Percentiles rank a stretch among this genome's conserved stretches.
Conservation (phyloP, 2,888 invertebrate genomes). For the Melanostoma scalare region DNA sequence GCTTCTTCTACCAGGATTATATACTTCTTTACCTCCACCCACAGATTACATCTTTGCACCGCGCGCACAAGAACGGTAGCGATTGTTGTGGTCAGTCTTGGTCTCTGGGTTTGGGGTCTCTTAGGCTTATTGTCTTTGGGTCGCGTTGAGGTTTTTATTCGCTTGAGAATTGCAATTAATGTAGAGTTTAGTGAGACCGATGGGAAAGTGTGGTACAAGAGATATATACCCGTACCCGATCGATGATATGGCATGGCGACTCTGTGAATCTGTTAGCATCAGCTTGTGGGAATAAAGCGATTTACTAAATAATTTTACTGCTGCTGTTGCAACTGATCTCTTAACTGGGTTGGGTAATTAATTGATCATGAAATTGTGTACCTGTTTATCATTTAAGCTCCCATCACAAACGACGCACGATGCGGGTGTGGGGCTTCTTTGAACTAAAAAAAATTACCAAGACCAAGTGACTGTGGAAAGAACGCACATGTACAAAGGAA, state of each 20-base stretch:
- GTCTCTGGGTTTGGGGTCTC: slow-evolving; percentile 19
- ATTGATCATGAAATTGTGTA: slow-evolving; percentile 67
- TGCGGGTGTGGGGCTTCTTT: no score
- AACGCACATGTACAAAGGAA: no score
- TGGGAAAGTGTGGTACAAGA: slow-evolving; percentile 63
- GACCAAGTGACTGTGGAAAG: no score
- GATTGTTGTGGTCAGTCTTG: slow-evolving; percentile 67
- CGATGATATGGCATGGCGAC: slow-evolving; percentile 25
- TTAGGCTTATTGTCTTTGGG: slow-evolving; percentile 55
- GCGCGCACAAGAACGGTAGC: slow-evolving; percentile 63
- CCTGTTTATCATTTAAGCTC: neutral
- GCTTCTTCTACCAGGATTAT: slow-evolving; percentile 16
- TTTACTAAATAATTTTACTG: slow-evolving; percentile 71
- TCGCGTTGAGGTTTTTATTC: slow-evolving; percentile 50
- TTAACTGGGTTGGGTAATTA: slow-evolving; percentile 60
- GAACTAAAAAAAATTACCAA: no score
- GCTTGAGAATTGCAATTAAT: slow-evolving; percentile 62
- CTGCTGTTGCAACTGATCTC: slow-evolving; percentile 67
- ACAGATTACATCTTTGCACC: slow-evolving; percentile 58
- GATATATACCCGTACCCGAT: slow-evolving; percentile 7
- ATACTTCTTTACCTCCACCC: slow-evolving; percentile 20
- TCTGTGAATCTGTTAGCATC: neutral
- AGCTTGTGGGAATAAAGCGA: slow-evolving; percentile 53
- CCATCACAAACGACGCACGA: no score
- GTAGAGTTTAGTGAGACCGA: slow-evolving; percentile 48